Conservation (phyloP, 2,113 vertebrate genomes). For the Vireo altiloquus region DNA sequence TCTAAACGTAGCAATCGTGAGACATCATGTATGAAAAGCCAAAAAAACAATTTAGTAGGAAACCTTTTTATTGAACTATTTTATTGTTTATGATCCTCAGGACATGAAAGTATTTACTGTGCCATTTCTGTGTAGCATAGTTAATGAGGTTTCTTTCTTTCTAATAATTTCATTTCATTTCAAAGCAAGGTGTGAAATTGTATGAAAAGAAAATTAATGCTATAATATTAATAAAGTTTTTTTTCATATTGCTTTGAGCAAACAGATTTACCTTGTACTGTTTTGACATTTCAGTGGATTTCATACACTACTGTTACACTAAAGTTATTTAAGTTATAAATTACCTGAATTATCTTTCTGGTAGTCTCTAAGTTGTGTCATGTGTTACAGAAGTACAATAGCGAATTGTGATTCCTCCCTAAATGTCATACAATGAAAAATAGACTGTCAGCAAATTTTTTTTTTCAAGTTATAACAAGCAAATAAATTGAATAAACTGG, state of each 20-base stretch:
- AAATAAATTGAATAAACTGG: not conserved
- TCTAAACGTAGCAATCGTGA: not conserved
- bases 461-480: not conserved
- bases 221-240: not conserved
- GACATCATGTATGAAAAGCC: not conserved
- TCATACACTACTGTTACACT: not conserved
- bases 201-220: not conserved
- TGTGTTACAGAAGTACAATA: not conserved
- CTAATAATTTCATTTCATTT: not conserved
- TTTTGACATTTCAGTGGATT: not conserved
- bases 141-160: not conserved
- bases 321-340: not conserved
- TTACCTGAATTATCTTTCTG: not conserved
- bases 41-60: not conserved
- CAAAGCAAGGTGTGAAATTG: not conserved
- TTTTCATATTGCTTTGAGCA: not conserved
- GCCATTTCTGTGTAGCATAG: not conserved
- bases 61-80: not conserved
- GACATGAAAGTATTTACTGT: not conserved
- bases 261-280: not conserved
- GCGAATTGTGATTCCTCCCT: not conserved
- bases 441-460: accelerated
- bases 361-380: not conserved
- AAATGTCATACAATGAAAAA: not conserved
- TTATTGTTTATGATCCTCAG: not conserved